Evolutionary conservation across 2,888 invertebrate species (phyloP), one percentile per base, ranked within the genome.

Genomic region (Lypha dubia): DNA sequence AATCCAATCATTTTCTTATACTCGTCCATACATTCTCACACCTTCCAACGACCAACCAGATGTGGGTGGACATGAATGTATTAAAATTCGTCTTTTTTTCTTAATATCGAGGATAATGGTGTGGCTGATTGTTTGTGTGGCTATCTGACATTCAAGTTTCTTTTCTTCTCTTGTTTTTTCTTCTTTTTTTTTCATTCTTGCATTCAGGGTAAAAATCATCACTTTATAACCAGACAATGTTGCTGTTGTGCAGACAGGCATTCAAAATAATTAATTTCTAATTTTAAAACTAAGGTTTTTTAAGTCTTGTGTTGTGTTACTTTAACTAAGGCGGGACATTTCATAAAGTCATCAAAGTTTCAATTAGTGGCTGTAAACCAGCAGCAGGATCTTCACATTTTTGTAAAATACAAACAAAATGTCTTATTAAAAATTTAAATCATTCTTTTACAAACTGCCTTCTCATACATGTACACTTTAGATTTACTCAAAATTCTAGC

Each of bases 141-240:
- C 84, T 81, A 67, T 79, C 79, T 86, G 83, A 80, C 76, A 76
- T 81, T 79, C 67, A 71, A 82, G 82, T 82, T 77, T 58, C 71
- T 76, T 82, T 71, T 63, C 79, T 62, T 63, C 20, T 62, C 46
- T 32, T 41, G 4, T 67, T 22, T 38, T 53, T 46, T 49, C 38
- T 58, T 65, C 49, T 13, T 53, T 46, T 49, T 49, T 58, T 65
- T 58, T 13, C 15, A n/a, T 53, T 63, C 56, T 46, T 82, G 71
- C 51, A 71, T 82, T 82, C 71, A 67, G 65, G 65, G 82, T 71
- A 71, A 82, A 82, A 77, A 77, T 82, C 71, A 82, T 82, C 65
- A 77, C 32, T 82, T 76, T 71, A 58, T 65, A 82, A 73, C 65
- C 51, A 68, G 62, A 68, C 71, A 77, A 62, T 83, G 53, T 74